Conservation (phyloP, 1,140 invertebrate species). For the Drosophila watanabei region DNA sequence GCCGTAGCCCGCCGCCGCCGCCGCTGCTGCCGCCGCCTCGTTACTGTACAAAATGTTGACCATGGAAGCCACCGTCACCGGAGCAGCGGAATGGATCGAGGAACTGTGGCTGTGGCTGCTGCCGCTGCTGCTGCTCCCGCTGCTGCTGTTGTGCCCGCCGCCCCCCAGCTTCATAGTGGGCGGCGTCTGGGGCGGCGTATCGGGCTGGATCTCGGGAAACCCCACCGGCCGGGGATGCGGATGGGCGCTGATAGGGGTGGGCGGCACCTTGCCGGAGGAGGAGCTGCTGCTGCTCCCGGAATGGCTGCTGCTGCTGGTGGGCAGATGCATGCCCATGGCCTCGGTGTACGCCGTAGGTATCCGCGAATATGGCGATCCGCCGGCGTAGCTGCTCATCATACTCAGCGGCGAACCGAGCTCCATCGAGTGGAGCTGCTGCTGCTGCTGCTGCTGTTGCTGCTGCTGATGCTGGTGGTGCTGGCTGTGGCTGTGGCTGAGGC, state of each 20-base stretch:
- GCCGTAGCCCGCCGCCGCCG: neutral
- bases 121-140: conserved; percentile 36
- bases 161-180: conserved; percentile 93
- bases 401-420: conserved; percentile 79
- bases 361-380: conserved; percentile 84
- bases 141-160: conserved; percentile 44
- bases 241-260: conserved; percentile 77
- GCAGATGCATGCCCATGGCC: conserved; percentile 74
- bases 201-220: conserved; percentile 94
- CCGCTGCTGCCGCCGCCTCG: conserved; percentile 42
- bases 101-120: conserved; percentile 59
- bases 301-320: conserved; percentile 26
- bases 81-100: conserved; percentile 75
- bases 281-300: conserved; percentile 24
- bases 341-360: conserved; percentile 83
- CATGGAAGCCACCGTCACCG: conserved; percentile 86
- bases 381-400: conserved; percentile 85
- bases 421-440: conserved; percentile 56
- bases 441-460: conserved; percentile 27
- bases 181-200: conserved; percentile 95
- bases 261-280: conserved; percentile 70
- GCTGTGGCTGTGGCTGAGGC: conserved; percentile 24
- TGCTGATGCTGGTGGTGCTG: conserved; percentile 26
- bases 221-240: conserved; percentile 86
- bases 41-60: conserved; percentile 86